A percentile compares a stretch with the other conserved stretches of the same genome.
phyloP scores from a whole-genome alignment of 2,113 vertebrate species.

The Symphodus melops region DNA sequence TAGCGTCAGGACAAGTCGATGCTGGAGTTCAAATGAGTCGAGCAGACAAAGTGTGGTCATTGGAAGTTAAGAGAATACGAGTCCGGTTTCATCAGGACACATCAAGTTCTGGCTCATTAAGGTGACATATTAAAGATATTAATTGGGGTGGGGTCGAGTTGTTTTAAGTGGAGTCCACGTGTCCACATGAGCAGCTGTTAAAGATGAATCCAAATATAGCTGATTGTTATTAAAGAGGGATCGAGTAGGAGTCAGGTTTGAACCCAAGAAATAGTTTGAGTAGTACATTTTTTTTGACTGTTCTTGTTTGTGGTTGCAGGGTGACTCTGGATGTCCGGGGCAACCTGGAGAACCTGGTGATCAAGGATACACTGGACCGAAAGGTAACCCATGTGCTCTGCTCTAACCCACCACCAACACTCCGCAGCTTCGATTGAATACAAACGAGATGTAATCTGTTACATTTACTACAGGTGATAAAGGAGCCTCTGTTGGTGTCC shows the following conservation, averaged over 20 bases:
- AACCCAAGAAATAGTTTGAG: background rate
- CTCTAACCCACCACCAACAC: background rate
- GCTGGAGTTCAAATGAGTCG: too few relatives aligned
- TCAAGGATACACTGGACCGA: constrained; percentile 64
- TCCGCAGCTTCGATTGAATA: background rate
- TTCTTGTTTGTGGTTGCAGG: constrained; percentile 58
- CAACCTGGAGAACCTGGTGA: constrained; percentile 58
- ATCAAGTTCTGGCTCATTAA: too few relatives aligned
- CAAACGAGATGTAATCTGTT: background rate
- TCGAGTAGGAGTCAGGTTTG: background rate
- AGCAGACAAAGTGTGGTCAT: too few relatives aligned
- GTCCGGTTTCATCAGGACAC: too few relatives aligned
- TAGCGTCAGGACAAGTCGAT: too few relatives aligned
- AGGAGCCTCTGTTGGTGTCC: constrained; percentile 66
- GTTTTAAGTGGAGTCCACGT: too few relatives aligned
- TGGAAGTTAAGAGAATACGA: too few relatives aligned
- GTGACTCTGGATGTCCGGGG: constrained; percentile 70
- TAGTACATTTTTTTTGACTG: background rate
- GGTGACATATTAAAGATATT: too few relatives aligned
- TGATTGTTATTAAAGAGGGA: too few relatives aligned
- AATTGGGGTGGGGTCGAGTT: too few relatives aligned
- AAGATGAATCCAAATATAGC: too few relatives aligned
- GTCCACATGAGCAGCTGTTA: too few relatives aligned
- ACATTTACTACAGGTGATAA: constrained; percentile 67
- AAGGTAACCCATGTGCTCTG: constrained; percentile 65